Conservation (phyloP, 2,797 vertebrate species). For the Cuculus canorus region DNA sequence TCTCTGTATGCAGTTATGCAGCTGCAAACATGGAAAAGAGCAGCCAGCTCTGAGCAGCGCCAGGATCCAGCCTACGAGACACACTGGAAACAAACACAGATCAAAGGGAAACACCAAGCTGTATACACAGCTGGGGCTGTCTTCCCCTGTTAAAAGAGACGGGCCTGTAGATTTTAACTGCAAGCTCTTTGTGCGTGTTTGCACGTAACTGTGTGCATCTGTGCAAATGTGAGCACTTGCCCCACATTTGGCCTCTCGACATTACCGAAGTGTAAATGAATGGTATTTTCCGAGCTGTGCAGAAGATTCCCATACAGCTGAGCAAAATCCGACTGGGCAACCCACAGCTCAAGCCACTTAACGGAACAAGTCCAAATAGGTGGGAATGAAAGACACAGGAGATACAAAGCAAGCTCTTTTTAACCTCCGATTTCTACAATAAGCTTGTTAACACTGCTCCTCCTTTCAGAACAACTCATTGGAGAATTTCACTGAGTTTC, state of each 20-base stretch:
- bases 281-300: not conserved
- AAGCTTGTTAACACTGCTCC: not conserved
- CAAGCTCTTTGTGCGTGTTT: constrained; percentile 7
- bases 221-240: rapidly evolving
- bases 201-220: constrained; percentile 21
- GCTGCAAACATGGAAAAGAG: constrained; percentile 16
- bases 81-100: constrained; percentile 51
- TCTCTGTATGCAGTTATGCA: not conserved
- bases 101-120: constrained; percentile 51
- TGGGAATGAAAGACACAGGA: not conserved
- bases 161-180: not conserved
- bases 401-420: not conserved
- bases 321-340: not conserved
- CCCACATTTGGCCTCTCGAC: not conserved
- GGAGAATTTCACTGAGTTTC: not conserved
- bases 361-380: not conserved
- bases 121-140: constrained; percentile 57
- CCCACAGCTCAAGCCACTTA: not conserved
- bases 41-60: not conserved
- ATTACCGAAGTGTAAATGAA: rapidly evolving
- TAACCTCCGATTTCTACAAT: not conserved
- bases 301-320: not conserved
- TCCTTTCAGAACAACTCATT: not conserved
- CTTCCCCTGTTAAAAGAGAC: constrained; percentile 3
- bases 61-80: constrained; percentile 11